phyloP scores from a whole-genome alignment of 2,113 vertebrate species.

The Sterrhoptilus dennistouni region DNA sequence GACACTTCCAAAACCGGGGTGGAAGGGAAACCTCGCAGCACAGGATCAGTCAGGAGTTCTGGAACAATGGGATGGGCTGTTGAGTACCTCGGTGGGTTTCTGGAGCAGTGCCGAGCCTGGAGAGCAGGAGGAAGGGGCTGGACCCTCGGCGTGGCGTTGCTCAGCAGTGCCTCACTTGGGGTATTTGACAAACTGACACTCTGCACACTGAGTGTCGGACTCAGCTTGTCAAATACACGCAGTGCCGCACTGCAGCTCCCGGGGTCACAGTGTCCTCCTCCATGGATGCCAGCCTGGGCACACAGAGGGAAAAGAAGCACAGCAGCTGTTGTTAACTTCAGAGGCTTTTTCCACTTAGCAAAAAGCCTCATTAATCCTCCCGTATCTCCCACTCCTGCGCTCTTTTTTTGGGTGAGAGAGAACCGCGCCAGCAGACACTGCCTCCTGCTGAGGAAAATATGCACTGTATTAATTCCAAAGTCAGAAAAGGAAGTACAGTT shows the following conservation, averaged over 20 bases:
- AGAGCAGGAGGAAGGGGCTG: neutral
- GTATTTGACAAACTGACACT: slow-evolving; percentile 99
- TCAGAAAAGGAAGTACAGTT: neutral
- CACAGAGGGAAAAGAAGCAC: neutral
- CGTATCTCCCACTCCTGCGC: fast-evolving
- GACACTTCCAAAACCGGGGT: neutral
- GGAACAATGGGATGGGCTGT: neutral
- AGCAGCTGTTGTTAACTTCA: neutral
- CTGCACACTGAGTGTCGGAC: slow-evolving; percentile 88
- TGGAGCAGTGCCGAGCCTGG: neutral
- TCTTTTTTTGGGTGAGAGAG: neutral
- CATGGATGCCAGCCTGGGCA: neutral
- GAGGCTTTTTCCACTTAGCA: neutral
- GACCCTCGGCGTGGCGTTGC: neutral
- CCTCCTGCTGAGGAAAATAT: neutral
- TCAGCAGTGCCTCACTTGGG: slow-evolving; percentile 90
- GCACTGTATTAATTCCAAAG: neutral
- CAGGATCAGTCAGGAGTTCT: neutral
- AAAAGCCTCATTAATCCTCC: neutral
- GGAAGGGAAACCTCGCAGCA: neutral
- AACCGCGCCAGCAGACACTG: neutral
- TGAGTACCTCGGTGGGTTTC: neutral
- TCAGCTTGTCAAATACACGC: slow-evolving; percentile 99
- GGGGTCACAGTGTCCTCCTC: neutral
- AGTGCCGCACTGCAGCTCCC: slow-evolving; percentile 80